Base-by-base conservation (phyloP, 2,888 invertebrate species). In the Tetragnatha montana region DNA sequence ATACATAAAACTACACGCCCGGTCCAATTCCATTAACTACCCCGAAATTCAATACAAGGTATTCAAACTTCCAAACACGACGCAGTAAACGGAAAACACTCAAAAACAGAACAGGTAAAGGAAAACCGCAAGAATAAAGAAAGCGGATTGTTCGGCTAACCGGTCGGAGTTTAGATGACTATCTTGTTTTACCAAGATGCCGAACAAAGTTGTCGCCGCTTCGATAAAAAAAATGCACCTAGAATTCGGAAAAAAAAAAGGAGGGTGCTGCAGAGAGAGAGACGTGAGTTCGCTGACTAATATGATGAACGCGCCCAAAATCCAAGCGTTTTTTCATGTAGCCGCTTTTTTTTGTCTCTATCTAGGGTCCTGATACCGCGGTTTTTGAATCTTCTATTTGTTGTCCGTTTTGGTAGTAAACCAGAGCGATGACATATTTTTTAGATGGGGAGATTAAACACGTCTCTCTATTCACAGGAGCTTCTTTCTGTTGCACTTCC, bases 161-260 rank as follows among this genome's bases (percentile, higher is more conserved):
- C 83, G 79, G 82, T 78, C 88, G 47, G 51, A 78, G 50, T 81
- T 76, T 70, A 71, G 88, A 88, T 88, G 83, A 19, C 22, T 88
- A 88, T 88, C 88, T 87, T 87, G 81, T 87, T 87, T 81, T 87
- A 87, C 75, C 69, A 68, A 21, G 79, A 50, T 60, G 68, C 60
- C 76, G 84, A 89, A 89, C 84, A 89, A 89, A 89, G 88, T 89
- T 89, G 88, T 84, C 88, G 88, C 88, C 88, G 88, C 82, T 76
- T 69, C 49, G n/a, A 76, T 35, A 4, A 35, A 82, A 71, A 76
- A 78, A 60, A 73, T 68, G 50, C 35, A 71, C 21, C 12, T 50
- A n/a, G 51, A 22, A 70, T 17, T 49, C 22, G 71, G 51, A 79
- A 35, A 78, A 74, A 74, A 79, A 84, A 49, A 79, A 71, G 47